Evolutionary conservation across 2,113 vertebrate genomes (phyloP).

Genomic region (Dicerorhinus sumatrensis): DNA sequence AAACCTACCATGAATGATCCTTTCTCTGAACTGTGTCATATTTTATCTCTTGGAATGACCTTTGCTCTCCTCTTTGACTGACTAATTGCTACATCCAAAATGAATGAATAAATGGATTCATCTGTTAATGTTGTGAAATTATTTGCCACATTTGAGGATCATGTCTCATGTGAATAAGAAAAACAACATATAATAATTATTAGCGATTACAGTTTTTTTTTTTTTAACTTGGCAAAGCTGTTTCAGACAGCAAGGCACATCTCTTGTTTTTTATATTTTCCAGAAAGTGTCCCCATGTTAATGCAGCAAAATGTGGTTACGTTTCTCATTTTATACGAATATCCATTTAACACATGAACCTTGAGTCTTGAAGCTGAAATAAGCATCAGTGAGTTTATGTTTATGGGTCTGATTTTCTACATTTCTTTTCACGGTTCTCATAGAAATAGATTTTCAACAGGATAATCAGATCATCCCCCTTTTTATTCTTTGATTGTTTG

Average conservation of each 20-base stretch:
- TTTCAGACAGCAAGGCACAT: neutral
- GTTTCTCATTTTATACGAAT: neutral
- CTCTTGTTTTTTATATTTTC: neutral
- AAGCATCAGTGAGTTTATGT: neutral
- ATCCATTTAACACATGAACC: neutral
- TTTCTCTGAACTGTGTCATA: neutral
- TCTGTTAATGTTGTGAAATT: neutral
- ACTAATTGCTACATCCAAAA: neutral
- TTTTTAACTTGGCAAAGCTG: neutral
- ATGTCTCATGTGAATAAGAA: neutral
- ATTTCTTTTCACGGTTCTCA: constrained; percentile 44
- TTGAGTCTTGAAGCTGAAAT: neutral
- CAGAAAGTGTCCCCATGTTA: neutral
- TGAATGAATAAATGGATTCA: neutral
- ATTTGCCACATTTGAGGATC: neutral
- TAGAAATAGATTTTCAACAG: constrained; percentile 37
- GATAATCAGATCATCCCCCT: constrained; percentile 43
- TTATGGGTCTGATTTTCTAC: neutral
- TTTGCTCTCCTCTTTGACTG: neutral
- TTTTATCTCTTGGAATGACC: neutral
- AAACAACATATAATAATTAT: neutral
- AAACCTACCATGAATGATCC: neutral
- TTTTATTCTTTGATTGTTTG: constrained; percentile 56
- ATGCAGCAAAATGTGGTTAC: neutral
- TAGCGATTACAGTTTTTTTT: neutral